A percentile compares a stretch with the other conserved stretches of the same genome.
Evolutionary conservation across 23 tunicate genomes (phyloP).

Genomic region (Pegea sp.): DNA sequence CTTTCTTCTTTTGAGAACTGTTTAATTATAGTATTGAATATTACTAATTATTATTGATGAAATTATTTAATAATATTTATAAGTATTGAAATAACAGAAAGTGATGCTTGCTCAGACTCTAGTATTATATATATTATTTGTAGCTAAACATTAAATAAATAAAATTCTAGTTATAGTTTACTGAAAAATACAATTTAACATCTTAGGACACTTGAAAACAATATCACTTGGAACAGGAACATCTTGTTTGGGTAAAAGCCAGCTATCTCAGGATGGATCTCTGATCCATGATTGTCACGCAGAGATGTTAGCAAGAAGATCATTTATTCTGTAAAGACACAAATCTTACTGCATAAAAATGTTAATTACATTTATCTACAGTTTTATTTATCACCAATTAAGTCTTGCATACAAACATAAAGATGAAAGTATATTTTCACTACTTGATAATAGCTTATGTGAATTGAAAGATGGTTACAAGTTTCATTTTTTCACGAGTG

Average conservation of each 20-base stretch:
- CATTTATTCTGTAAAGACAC: conserved; percentile 15
- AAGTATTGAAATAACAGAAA: neutral
- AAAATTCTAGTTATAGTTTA: too few species aligned
- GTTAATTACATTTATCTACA: neutral
- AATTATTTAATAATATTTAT: too few species aligned
- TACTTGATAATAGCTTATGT: conserved; percentile 4
- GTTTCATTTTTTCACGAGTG: conserved; percentile 28
- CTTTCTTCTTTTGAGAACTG: too few species aligned
- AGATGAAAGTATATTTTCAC: too few species aligned
- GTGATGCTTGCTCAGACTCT: neutral
- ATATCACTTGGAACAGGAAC: conserved; percentile 73
- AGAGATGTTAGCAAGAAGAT: conserved; percentile 50
- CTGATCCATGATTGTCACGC: conserved; percentile 54
- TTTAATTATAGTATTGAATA: too few species aligned
- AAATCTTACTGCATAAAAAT: neutral
- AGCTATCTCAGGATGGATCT: conserved; percentile 24
- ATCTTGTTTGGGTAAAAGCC: conserved; percentile 32
- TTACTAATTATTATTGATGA: too few species aligned
- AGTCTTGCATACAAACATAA: too few species aligned
- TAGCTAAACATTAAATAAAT: too few species aligned
- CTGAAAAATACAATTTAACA: neutral
- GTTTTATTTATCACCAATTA: neutral
- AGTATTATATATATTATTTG: neutral
- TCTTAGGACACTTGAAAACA: conserved; percentile 4
- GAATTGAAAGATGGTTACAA: conserved; percentile 4